phyloP scores from a whole-genome alignment of 2,888 invertebrate species.

The Lomographa bimaculata region DNA sequence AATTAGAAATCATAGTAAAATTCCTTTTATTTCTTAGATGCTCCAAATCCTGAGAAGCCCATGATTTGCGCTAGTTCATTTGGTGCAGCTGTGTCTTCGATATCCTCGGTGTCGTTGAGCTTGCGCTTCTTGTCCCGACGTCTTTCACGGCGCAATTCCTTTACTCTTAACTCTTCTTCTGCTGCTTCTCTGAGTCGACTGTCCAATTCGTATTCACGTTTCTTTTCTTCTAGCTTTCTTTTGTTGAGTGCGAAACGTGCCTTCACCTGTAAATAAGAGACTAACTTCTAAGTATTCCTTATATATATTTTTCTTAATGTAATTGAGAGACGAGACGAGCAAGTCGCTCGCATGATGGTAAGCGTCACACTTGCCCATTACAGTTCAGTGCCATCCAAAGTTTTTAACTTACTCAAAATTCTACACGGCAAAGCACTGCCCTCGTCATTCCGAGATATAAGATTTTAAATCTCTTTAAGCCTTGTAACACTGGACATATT shows the following conservation, averaged over 20 bases:
- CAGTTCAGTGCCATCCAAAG: too few species aligned
- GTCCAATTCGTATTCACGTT: slow-evolving; percentile 97
- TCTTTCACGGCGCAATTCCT: slow-evolving; percentile 94
- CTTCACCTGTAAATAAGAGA: slow-evolving; percentile 87
- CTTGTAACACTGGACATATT: too few species aligned
- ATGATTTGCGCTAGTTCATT: slow-evolving; percentile 94
- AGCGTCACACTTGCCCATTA: too few species aligned
- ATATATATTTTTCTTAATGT: too few species aligned
- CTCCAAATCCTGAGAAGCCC: slow-evolving; percentile 97
- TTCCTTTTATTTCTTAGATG: slow-evolving; percentile 91
- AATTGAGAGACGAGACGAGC: too few species aligned
- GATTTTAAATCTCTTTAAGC: too few species aligned
- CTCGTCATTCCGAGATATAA: too few species aligned
- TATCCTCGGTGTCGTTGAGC: slow-evolving; percentile 85
- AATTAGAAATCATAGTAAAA: too few species aligned
- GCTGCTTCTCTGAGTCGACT: slow-evolving; percentile 95
- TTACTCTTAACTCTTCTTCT: slow-evolving; percentile 97
- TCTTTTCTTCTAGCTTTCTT: slow-evolving; percentile 96
- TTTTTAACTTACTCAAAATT: too few species aligned
- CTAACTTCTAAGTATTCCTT: too few species aligned
- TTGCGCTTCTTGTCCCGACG: slow-evolving; percentile 95
- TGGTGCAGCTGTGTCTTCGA: slow-evolving; percentile 78
- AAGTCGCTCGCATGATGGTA: too few species aligned
- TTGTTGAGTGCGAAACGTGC: slow-evolving; percentile 96
- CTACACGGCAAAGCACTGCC: too few species aligned